Conservation (phyloP, 1,140 invertebrate species). For the Zaprionus kolodkinae region DNA sequence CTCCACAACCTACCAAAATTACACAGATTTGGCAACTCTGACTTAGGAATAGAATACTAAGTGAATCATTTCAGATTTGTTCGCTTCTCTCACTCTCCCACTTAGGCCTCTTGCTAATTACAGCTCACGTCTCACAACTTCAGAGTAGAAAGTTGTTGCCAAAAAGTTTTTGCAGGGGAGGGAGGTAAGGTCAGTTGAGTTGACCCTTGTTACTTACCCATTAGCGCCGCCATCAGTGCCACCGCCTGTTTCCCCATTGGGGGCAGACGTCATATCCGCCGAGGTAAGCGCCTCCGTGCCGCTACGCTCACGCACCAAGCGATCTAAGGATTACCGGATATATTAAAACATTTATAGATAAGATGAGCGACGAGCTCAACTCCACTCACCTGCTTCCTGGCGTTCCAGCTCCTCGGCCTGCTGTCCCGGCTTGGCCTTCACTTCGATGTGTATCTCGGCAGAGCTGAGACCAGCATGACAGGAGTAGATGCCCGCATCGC, state of each 20-base stretch:
- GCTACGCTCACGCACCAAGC: conserved; percentile 77
- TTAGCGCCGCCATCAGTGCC: conserved; percentile 55
- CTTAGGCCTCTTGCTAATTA: conserved; percentile 7
- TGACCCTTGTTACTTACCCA: conserved; percentile 67
- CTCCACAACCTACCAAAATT: no score
- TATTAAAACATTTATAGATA: not conserved
- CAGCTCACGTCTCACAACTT: not conserved
- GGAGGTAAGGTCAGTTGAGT: conserved; percentile 18
- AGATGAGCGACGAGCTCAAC: no score
- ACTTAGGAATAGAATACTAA: not conserved
- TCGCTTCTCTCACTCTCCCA: not conserved
- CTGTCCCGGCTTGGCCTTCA: conserved; percentile 91
- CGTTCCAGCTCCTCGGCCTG: conserved; percentile 91
- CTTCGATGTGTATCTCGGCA: conserved; percentile 89
- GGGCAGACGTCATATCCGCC: conserved; percentile 75
- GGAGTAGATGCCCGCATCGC: conserved; percentile 92
- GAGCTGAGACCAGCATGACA: conserved; percentile 91
- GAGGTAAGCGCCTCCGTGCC: conserved; percentile 82
- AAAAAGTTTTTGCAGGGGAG: conserved; percentile 47
- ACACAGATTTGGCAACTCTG: not conserved
- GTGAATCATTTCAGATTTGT: conserved; percentile 2
- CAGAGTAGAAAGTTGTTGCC: conserved; percentile 31
- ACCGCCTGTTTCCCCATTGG: conserved; percentile 26
- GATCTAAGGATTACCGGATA: conserved; percentile 57
- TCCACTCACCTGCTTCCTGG: conserved; percentile 78